phyloP scores from a whole-genome alignment of 2,888 invertebrate species.

The Diogma glabrata region DNA sequence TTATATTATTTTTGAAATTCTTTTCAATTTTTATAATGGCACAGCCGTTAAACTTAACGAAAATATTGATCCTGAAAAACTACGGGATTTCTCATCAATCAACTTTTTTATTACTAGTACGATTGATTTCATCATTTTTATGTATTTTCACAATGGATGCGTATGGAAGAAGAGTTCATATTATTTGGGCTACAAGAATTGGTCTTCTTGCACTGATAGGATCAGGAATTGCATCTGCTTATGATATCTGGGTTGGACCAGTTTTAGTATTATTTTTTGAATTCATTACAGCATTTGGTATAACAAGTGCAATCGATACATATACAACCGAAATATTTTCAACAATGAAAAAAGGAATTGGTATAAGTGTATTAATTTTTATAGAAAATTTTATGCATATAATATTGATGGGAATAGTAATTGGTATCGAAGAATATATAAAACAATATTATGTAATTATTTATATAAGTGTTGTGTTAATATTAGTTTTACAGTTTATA shows the following conservation, averaged over 20 bases:
- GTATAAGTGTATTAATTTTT: background rate
- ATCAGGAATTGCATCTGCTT: background rate
- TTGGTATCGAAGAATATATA: background rate
- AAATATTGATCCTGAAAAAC: background rate
- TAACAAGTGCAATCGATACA: background rate
- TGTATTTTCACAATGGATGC: background rate
- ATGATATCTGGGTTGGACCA: background rate
- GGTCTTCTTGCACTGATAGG: background rate
- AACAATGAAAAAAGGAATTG: background rate
- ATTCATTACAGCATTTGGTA: background rate
- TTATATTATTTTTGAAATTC: constrained; percentile 4
- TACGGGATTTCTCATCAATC: background rate
- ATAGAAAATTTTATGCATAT: background rate
- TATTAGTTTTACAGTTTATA: background rate
- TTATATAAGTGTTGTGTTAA: background rate
- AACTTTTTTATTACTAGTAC: background rate
- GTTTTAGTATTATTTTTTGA: background rate
- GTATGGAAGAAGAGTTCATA: background rate
- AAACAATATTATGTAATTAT: background rate
- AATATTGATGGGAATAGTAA: background rate
- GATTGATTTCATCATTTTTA: background rate
- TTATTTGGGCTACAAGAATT: background rate
- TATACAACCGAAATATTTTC: background rate
- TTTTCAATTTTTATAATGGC: background rate
- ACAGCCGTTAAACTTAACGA: background rate